Evolutionary conservation across 2,888 invertebrate genomes (phyloP), one percentile per base, ranked within the genome.

Genomic region (Ephialtes manifestator): DNA sequence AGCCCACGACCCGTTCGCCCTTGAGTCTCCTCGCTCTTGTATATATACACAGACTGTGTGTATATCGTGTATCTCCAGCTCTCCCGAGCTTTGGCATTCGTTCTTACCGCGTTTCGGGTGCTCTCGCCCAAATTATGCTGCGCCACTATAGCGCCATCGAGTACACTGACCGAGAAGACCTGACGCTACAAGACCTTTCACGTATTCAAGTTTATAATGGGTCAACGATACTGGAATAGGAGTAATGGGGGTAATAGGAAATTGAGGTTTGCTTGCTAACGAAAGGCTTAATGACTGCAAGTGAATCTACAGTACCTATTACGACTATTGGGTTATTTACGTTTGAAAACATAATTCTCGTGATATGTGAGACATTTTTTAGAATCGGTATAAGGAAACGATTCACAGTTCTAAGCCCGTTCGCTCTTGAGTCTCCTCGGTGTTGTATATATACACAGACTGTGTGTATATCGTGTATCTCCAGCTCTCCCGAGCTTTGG

Each of bases 381-480:
- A 7, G 7, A 35, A 35, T 35, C 2, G 35, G 35, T 7, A 35
- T 35, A 35, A 7, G 35, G 35, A 35, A 35, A 7, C 1, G 35
- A 35, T 4, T 35, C 35, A 35, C 7, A 35, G 1, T 35, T 35
- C 35, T 1, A 7, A 35, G 35, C 76, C 60, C 75, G 75, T 60
- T 76, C 76, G 87, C 71, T 78, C 85, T 79, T 85, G 79, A 82
- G 78, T 78, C 74, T 63, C 60, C 74, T 31, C 35, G 8, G 8
- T 58, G 4, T 1, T 15, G 3, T 60, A 31, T 31, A n/a, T 72
- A 75, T 60, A 70, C 58, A 60, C 55, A 5, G 13, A 1, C n/a
- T 4, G 51, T 58, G 24, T 58, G 7, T 28, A 7, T 79, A 72
- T 18, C 24, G 46, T 65, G 39, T 65, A 53, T 68, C 13, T 3